phyloP scores from a whole-genome alignment of 2,113 vertebrate genomes.

The Ondatra zibethicus region DNA sequence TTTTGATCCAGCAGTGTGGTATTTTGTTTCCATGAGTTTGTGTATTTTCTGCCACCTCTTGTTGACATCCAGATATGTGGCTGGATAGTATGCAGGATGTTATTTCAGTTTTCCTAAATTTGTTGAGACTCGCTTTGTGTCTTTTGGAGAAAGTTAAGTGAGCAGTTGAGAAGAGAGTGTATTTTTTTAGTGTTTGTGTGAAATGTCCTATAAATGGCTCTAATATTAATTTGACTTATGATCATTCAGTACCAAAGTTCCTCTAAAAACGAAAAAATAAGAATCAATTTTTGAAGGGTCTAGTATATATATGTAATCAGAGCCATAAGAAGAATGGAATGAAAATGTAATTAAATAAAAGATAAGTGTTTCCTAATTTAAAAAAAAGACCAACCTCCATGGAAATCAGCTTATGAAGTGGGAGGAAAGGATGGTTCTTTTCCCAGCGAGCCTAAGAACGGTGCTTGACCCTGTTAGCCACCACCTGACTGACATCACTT shows the following conservation, averaged over 20 bases:
- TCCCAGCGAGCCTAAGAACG: neutral
- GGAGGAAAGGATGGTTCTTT: neutral
- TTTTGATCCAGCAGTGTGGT: neutral
- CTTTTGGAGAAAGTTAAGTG: neutral
- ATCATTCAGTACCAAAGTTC: neutral
- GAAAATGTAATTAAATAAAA: constrained; percentile 4
- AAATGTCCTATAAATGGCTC: neutral
- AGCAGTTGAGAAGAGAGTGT: neutral
- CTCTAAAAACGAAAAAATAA: neutral
- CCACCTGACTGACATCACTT: neutral
- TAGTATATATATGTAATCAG: neutral
- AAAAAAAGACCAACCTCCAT: neutral
- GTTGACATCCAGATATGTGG: neutral
- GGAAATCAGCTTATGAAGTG: neutral
- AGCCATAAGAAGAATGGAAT: neutral
- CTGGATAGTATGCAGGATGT: neutral
- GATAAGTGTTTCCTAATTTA: neutral
- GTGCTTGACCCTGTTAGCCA: neutral
- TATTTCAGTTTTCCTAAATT: neutral
- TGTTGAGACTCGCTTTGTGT: neutral
- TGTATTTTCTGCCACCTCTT: neutral
- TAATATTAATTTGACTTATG: neutral
- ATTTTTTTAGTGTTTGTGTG: neutral
- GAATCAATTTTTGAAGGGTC: neutral
- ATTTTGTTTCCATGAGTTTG: neutral